Evolutionary conservation across 35 echinoderm and acorn worm species (phyloP).

Genomic region (Stichopus chloronotus): DNA sequence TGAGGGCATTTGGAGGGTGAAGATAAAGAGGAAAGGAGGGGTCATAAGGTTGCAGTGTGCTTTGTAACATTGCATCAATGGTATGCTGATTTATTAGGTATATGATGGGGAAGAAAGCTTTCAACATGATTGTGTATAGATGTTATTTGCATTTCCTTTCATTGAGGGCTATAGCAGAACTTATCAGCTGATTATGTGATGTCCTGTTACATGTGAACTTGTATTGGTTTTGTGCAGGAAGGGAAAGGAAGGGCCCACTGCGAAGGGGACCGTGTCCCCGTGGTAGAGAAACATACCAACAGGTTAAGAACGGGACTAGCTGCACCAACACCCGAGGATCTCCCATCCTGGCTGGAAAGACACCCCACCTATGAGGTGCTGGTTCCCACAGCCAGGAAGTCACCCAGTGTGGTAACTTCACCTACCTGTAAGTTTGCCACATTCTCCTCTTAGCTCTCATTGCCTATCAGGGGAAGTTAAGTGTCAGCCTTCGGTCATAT

Average conservation of each 20-base stretch:
- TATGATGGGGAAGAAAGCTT: too few species aligned
- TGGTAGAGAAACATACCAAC: conserved; percentile 91
- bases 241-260: conserved; percentile 29
- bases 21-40: too few species aligned
- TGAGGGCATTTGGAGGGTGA: too few species aligned
- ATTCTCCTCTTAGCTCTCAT: neutral
- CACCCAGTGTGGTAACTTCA: neutral
- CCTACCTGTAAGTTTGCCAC: conserved; percentile 46
- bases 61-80: too few species aligned
- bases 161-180: too few species aligned
- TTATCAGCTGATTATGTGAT: too few species aligned
- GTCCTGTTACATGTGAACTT: too few species aligned
- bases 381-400: conserved; percentile 51
- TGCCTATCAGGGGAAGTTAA: neutral
- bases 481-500: too few species aligned
- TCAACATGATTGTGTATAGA: too few species aligned
- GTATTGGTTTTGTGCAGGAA: neutral
- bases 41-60: too few species aligned
- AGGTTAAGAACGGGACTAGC: conserved; percentile 77
- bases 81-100: too few species aligned
- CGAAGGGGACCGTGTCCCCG: conserved; percentile 75
- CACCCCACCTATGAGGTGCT: conserved; percentile 95
- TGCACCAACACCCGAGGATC: conserved; percentile 76
- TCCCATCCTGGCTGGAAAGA: conserved; percentile 73
- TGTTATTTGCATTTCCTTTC: too few species aligned